These are phyloP conservation scores for Phyllotis vaccarum DNA, from an alignment of 2,797 vertebrate species.

Conservation along the genomic window DNA sequence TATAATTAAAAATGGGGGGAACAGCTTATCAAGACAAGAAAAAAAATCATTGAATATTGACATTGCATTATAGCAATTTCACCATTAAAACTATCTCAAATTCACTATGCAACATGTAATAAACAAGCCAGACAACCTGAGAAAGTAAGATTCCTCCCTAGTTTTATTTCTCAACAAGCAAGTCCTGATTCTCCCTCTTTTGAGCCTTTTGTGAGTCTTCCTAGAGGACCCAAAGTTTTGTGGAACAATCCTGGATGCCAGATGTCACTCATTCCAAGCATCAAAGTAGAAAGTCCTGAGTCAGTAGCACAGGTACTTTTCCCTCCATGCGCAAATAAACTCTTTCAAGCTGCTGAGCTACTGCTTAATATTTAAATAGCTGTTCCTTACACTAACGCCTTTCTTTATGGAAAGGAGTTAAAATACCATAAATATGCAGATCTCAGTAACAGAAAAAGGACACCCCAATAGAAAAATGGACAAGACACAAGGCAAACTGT, in stretches of 20 bases:
- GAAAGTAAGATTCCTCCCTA: neutral
- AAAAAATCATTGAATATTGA: neutral
- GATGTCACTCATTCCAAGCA: neutral
- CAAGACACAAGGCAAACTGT: neutral
- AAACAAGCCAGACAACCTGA: neutral
- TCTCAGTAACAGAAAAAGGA: constrained; percentile 27
- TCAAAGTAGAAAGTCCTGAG: neutral
- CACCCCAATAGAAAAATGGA: neutral
- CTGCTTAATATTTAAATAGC: neutral
- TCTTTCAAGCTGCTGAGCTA: neutral
- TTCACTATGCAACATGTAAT: neutral
- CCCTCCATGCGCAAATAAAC: neutral
- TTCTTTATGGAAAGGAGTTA: neutral
- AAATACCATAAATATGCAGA: neutral
- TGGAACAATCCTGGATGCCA: neutral
- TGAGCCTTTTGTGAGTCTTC: neutral
- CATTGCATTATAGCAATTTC: neutral
- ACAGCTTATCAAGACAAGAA: neutral
- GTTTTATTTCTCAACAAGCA: constrained; percentile 25
- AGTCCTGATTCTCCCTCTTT: neutral
- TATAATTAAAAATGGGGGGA: neutral
- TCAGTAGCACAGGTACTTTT: neutral
- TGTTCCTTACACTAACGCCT: neutral
- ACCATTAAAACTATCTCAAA: neutral
- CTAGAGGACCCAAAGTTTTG: neutral